Evolutionary conservation across 2,888 invertebrate genomes (phyloP).

Genomic region (Drosophila nr. fundita): DNA sequence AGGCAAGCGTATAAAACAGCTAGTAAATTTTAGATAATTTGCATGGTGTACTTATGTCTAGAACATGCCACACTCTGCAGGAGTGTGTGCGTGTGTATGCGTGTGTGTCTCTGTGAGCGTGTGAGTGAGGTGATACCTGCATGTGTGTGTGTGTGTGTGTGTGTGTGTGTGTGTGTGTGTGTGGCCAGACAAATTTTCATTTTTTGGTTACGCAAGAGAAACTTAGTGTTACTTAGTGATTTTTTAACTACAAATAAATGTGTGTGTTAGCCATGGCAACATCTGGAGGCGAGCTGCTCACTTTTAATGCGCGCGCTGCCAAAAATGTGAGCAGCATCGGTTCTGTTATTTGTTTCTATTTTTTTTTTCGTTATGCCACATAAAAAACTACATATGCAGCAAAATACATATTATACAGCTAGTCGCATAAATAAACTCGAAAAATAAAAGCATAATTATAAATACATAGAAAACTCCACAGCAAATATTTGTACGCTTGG

Average conservation of each 20-base stretch:
- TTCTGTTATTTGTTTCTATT: conserved; percentile 2
- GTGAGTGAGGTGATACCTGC: conserved; percentile 6
- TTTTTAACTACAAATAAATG: conserved; percentile 39
- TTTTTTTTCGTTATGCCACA: conserved; percentile 9
- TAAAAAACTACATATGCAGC: conserved; percentile 9
- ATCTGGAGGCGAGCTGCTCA: conserved; percentile 4
- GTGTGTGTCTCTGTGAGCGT: conserved; percentile 5
- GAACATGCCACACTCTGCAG: conserved; percentile 42
- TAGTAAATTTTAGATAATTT: conserved; percentile 79
- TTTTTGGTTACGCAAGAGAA: conserved; percentile 28
- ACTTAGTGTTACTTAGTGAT: conserved; percentile 61
- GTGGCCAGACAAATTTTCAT: conserved; percentile 55
- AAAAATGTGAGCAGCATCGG: conserved; percentile 5
- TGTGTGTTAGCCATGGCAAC: conserved; percentile 43
- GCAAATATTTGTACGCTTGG: conserved; percentile 4
- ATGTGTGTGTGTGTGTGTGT: neutral
- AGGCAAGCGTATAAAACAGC: conserved; percentile 61
- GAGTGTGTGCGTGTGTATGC: conserved; percentile 21
- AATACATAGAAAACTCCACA: conserved; percentile 5
- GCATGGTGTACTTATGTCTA: conserved; percentile 79
- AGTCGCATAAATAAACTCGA: conserved; percentile 32
- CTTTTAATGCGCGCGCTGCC: conserved; percentile 47
- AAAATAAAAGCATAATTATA: neutral
- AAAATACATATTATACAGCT: conserved; percentile 29
- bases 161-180: conserved; percentile 8